Conservation (phyloP, 2,797 vertebrate species). For the Notolepis coatsorum region DNA sequence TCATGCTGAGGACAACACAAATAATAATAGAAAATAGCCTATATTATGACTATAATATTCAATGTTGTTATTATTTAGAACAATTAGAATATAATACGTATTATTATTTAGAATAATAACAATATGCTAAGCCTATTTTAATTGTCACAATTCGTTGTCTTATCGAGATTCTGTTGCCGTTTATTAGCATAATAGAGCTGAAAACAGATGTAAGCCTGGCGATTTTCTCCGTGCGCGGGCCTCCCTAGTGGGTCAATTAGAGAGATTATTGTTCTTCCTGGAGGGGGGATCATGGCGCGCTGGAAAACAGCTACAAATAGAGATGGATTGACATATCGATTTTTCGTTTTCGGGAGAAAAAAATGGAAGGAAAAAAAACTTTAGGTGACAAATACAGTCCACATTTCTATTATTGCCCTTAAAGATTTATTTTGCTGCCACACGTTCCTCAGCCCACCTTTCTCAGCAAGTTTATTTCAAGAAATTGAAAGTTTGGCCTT, state of each 20-base stretch:
- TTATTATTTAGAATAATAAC: neutral
- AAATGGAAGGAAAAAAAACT: constrained; percentile 51
- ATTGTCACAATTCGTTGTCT: constrained; percentile 35
- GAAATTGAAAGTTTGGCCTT: too few species aligned
- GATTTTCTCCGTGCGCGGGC: constrained; percentile 85
- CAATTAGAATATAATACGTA: neutral
- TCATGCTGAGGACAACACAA: neutral
- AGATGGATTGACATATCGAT: constrained; percentile 95
- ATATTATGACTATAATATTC: neutral
- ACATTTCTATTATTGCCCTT: constrained; percentile 57
- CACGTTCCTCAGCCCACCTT: constrained; percentile 1
- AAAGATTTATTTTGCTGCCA: neutral
- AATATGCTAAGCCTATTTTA: neutral
- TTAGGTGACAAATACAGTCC: constrained; percentile 75
- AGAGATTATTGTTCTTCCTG: constrained; percentile 99
- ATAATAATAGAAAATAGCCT: neutral
- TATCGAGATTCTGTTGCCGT: constrained; percentile 22
- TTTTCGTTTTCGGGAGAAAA: constrained; percentile 79
- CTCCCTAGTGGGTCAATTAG: constrained; percentile 99
- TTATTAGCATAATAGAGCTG: constrained; percentile 88
- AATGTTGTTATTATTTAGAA: too few species aligned
- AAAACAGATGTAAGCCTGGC: constrained; percentile 93
- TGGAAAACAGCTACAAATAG: constrained; percentile 89
- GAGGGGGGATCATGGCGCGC: constrained; percentile 92
- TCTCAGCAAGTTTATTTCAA: neutral